These are phyloP conservation scores for Bibio marci DNA, from an alignment of 2,888 invertebrate species.

Conservation along the genomic window DNA sequence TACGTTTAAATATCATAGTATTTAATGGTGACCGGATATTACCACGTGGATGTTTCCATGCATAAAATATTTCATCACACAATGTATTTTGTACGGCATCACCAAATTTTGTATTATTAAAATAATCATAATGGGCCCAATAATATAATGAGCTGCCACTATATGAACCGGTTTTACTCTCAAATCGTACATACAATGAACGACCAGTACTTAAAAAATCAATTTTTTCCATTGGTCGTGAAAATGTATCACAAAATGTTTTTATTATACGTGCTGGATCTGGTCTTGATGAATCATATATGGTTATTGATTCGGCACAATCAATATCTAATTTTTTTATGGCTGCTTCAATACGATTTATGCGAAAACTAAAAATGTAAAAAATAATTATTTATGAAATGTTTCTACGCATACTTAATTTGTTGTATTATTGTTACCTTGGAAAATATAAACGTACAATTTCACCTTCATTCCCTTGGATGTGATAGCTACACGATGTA, in stretches of 20 bases:
- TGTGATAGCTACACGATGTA: conserved; percentile 79
- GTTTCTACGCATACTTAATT: too few relatives aligned
- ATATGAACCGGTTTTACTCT: conserved; percentile 83
- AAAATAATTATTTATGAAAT: too few relatives aligned
- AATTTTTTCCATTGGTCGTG: conserved; percentile 82
- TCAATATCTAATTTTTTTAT: conserved; percentile 74
- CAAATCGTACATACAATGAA: conserved; percentile 72
- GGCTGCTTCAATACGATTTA: conserved; percentile 76
- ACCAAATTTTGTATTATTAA: conserved; percentile 76
- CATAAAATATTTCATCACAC: conserved; percentile 76
- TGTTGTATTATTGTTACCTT: too few relatives aligned
- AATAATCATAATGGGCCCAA: conserved; percentile 89
- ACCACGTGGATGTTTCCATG: conserved; percentile 65
- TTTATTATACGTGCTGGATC: conserved; percentile 83
- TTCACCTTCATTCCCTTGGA: conserved; percentile 72
- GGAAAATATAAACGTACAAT: conserved; percentile 81
- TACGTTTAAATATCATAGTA: conserved; percentile 69
- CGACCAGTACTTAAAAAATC: conserved; percentile 82
- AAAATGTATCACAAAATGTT: conserved; percentile 88
- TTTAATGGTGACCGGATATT: conserved; percentile 68
- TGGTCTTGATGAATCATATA: conserved; percentile 76
- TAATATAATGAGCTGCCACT: conserved; percentile 88
- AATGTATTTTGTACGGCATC: conserved; percentile 63
- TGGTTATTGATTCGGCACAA: conserved; percentile 75
- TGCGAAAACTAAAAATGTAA: conserved; percentile 47